Percentiles rank a stretch among this genome's conserved stretches.
Evolutionary conservation across 2,797 vertebrate species (phyloP).

Genomic region (Chelonia mydas): DNA sequence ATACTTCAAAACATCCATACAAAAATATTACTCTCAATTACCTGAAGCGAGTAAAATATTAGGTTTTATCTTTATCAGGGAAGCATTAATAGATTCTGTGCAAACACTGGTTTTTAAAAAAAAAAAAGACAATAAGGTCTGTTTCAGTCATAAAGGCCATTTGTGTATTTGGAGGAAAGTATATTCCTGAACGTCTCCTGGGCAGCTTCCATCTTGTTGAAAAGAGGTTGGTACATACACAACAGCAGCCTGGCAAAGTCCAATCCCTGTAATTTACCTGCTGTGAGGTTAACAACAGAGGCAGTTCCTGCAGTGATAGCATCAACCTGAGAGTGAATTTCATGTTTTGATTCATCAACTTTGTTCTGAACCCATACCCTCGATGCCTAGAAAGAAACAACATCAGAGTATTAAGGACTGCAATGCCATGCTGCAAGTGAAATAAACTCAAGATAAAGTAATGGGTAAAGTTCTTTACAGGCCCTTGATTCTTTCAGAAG

Average conservation of each 20-base stretch:
- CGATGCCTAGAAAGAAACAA: constrained; percentile 88
- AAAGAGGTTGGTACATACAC: background rate
- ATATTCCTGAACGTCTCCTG: background rate
- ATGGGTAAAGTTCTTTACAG: background rate
- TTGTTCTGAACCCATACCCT: constrained; percentile 99
- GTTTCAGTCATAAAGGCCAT: background rate
- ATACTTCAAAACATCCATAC: background rate
- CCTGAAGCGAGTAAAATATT: background rate
- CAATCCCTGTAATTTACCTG: constrained; percentile 84
- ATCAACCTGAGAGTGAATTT: constrained; percentile 99
- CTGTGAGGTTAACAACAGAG: constrained; percentile 99
- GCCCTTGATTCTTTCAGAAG: background rate
- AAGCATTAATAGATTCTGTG: accelerated
- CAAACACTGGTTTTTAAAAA: background rate
- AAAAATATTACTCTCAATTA: background rate
- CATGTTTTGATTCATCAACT: constrained; percentile 99
- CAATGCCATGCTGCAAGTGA: background rate
- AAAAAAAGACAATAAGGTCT: background rate
- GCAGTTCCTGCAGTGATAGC: constrained; percentile 98
- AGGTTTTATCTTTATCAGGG: background rate
- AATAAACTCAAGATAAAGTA: background rate
- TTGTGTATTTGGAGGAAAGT: accelerated
- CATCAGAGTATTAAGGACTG: constrained; percentile 32
- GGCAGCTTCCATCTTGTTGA: background rate
- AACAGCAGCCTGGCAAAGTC: background rate